A percentile compares a stretch with the other conserved stretches of the same genome.
These are phyloP conservation scores for Dryococelus australis DNA, from an alignment of 2,888 invertebrate species.

Conservation along the genomic window DNA sequence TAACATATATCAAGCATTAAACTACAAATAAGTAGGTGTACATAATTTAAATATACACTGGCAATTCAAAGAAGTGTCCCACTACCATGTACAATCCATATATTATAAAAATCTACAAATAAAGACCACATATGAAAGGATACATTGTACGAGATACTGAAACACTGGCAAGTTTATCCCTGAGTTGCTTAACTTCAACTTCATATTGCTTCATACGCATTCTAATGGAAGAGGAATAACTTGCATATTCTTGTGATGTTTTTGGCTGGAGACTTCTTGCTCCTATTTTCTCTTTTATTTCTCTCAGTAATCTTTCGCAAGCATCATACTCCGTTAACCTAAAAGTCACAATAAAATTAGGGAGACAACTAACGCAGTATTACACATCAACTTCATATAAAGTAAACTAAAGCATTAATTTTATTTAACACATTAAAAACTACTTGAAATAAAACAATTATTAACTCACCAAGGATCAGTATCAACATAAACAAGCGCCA, in stretches of 20 bases:
- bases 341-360: constrained; percentile 22
- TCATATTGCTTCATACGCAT: constrained; percentile 69
- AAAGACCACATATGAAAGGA: constrained; percentile 52
- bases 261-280: constrained; percentile 63
- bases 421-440: too few species aligned
- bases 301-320: constrained; percentile 69
- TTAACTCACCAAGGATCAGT: constrained; percentile 60
- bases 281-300: constrained; percentile 69
- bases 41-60: too few species aligned
- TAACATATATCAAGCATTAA: too few species aligned
- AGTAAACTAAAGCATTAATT: neutral
- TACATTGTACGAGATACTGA: constrained; percentile 60
- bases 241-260: constrained; percentile 65
- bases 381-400: neutral
- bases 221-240: constrained; percentile 66
- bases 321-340: constrained; percentile 73
- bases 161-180: constrained; percentile 63
- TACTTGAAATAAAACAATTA: constrained; percentile 19
- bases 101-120: too few species aligned
- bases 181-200: constrained; percentile 66
- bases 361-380: neutral
- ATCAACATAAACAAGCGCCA: constrained; percentile 60
- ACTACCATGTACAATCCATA: too few species aligned
- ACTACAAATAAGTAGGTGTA: too few species aligned
- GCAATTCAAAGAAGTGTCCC: too few species aligned